Evolutionary conservation across 2,797 vertebrate genomes (phyloP).

Genomic region (Enteromius viviparus): DNA sequence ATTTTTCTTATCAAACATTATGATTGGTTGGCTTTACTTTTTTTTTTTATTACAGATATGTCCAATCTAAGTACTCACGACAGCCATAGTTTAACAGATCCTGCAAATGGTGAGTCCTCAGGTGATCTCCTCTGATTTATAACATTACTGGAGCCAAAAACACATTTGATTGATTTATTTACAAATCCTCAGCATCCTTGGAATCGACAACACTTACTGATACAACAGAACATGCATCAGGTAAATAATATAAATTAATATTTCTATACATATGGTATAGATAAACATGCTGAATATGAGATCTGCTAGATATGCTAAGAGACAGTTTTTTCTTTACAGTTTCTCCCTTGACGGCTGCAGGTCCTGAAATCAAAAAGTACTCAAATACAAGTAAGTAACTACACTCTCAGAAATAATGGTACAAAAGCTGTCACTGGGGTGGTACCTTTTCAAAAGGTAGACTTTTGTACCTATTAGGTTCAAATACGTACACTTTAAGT

Average conservation of each 20-base stretch:
- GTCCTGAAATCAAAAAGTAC: background rate
- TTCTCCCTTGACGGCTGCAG: background rate
- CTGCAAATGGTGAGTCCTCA: background rate
- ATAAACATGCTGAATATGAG: background rate
- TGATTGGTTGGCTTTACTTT: background rate
- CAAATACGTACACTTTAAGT: too few species aligned
- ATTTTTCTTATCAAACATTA: background rate
- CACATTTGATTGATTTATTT: background rate
- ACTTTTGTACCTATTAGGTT: too few species aligned
- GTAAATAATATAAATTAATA: background rate
- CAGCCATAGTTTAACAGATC: background rate
- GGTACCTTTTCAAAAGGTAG: too few species aligned
- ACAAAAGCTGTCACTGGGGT: too few species aligned
- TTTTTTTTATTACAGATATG: background rate
- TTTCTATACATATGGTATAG: background rate
- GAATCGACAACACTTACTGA: background rate
- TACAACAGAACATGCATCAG: background rate
- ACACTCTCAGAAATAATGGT: too few species aligned
- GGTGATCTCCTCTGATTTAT: background rate
- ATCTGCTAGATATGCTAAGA: background rate
- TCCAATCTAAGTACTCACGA: background rate
- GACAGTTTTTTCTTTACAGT: background rate
- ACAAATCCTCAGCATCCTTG: background rate
- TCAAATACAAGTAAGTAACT: constrained; percentile 12
- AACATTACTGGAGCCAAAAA: background rate